Conservation (phyloP, 2,888 invertebrate genomes). For the Dasysyrphus albostriatus region DNA sequence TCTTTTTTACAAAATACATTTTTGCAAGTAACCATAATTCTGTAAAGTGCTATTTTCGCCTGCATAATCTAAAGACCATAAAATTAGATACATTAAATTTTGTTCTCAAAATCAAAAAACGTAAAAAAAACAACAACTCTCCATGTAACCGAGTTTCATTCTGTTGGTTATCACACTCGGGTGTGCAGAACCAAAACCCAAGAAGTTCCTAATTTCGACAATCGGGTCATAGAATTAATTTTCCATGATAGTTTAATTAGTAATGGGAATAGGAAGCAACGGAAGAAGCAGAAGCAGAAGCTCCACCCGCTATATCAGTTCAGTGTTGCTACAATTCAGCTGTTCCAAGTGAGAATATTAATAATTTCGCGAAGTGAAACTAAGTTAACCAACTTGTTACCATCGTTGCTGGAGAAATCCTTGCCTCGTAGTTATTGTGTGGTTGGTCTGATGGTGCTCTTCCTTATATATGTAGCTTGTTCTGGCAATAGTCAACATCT, state of each 20-base stretch:
- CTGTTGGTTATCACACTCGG: not conserved
- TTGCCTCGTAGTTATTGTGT: constrained; percentile 52
- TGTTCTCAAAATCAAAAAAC: not conserved
- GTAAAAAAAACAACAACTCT: no score
- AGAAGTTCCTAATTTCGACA: constrained; percentile 57
- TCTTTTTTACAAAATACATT: no score
- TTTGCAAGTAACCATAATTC: not conserved
- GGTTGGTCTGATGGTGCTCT: no score
- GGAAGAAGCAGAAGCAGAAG: constrained; percentile 3
- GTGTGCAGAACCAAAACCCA: constrained; percentile 3
- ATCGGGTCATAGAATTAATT: constrained; percentile 71
- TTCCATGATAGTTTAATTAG: constrained; percentile 75
- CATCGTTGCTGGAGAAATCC: constrained; percentile 31
- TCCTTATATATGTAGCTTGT: constrained; percentile 9
- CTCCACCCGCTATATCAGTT: not conserved
- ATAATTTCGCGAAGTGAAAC: constrained; percentile 71
- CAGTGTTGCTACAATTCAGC: constrained; percentile 40
- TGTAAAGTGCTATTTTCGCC: not conserved
- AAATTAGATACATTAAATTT: not conserved
- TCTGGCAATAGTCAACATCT: constrained; percentile 65
- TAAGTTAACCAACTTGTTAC: constrained; percentile 59
- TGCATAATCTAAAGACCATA: not conserved
- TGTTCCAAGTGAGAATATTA: constrained; percentile 60
- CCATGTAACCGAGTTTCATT: not conserved
- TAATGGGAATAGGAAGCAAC: constrained; percentile 54